Percentiles rank a stretch among this genome's conserved stretches.
phyloP scores from a whole-genome alignment of 2,797 vertebrate species.

The Sternotherus odoratus region DNA sequence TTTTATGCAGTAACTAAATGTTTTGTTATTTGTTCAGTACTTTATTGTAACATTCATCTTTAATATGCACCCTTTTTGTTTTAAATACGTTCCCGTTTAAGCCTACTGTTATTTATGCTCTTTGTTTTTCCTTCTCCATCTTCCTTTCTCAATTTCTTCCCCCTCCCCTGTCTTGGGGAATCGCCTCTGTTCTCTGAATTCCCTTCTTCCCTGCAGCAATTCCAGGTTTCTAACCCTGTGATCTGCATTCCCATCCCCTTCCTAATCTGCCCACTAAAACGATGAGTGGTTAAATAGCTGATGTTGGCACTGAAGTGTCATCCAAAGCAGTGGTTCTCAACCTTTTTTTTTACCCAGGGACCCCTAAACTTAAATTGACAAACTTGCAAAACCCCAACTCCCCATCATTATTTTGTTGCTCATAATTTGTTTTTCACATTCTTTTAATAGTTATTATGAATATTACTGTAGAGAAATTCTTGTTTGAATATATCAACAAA shows the following conservation, averaged over 20 bases:
- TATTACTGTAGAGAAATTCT: neutral
- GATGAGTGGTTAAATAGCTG: neutral
- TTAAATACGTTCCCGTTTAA: neutral
- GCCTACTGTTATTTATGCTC: accelerated
- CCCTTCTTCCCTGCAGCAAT: neutral
- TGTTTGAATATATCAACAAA: neutral
- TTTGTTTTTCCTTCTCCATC: neutral
- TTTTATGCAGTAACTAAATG: neutral
- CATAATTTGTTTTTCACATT: neutral
- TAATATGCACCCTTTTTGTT: neutral
- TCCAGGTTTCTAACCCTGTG: neutral
- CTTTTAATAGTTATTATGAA: neutral
- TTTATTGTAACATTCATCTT: neutral
- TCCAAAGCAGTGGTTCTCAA: neutral
- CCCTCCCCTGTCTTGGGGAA: accelerated
- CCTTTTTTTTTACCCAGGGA: neutral
- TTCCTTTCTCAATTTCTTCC: neutral
- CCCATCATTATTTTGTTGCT: neutral
- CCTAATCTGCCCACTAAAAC: accelerated
- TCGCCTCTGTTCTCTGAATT: neutral
- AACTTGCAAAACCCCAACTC: neutral
- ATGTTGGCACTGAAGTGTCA: neutral
- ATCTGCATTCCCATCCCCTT: neutral
- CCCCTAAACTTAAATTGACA: neutral
- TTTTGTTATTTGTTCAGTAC: neutral